Evolutionary conservation across 2,888 invertebrate genomes (phyloP).

Genomic region (Neoascia interrupta): DNA sequence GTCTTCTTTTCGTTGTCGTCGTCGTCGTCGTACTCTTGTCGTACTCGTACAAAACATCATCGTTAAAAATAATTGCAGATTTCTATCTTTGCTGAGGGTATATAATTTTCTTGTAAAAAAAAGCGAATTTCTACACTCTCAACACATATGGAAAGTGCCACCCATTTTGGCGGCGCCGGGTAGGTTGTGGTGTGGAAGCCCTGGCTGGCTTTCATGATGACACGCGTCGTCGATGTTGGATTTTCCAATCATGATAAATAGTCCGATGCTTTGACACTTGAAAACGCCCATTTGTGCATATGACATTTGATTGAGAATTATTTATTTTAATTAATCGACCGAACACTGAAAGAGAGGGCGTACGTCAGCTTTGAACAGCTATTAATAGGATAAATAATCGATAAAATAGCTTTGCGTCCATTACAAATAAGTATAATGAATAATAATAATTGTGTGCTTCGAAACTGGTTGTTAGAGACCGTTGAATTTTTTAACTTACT

Average conservation of each 20-base stretch:
- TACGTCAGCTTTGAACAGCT: conserved; percentile 8
- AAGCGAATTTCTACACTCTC: too few species aligned
- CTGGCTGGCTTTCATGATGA: neutral
- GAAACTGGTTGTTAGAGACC: neutral
- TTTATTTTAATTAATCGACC: conserved; percentile 64
- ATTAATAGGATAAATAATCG: conserved; percentile 49
- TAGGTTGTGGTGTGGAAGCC: neutral
- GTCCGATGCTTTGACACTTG: conserved; percentile 58
- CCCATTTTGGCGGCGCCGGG: too few species aligned
- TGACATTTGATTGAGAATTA: conserved; percentile 60
- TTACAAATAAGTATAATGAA: conserved; percentile 28
- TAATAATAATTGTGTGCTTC: conserved; percentile 23
- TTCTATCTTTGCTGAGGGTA: too few species aligned
- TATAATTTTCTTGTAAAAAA: too few species aligned
- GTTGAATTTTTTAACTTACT: too few species aligned
- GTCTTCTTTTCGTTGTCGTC: too few species aligned
- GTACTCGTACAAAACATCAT: conserved; percentile 40
- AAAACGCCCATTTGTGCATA: conserved; percentile 59
- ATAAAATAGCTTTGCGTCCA: conserved; percentile 37
- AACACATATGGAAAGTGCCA: too few species aligned
- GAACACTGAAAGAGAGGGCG: conserved; percentile 40
- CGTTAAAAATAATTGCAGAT: conserved; percentile 68
- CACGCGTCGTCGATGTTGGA: neutral
- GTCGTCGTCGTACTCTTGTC: neutral
- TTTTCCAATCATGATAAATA: conserved; percentile 43